Conservation (phyloP, 2,113 vertebrate species). For the Leptobrachium leishanense region DNA sequence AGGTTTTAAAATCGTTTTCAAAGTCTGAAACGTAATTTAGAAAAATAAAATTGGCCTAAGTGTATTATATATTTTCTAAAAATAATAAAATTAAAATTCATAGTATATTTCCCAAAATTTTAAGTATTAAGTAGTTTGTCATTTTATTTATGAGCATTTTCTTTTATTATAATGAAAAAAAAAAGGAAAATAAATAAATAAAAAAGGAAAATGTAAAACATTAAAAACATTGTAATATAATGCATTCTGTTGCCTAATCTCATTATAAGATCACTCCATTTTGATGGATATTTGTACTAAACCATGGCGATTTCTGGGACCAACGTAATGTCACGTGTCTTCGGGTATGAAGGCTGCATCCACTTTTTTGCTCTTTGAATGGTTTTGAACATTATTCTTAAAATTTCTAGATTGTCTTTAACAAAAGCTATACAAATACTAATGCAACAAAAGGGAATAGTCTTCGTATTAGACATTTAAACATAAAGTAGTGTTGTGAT, state of each 20-base stretch:
- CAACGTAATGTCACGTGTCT: not conserved
- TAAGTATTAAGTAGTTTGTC: not conserved
- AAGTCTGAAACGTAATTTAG: not conserved
- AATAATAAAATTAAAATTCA: not conserved
- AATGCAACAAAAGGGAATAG: too few species aligned
- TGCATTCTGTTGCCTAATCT: not conserved
- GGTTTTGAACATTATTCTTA: not conserved
- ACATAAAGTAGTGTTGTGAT: too few species aligned
- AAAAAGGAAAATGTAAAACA: not conserved
- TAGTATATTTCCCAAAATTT: not conserved
- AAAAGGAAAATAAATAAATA: too few species aligned
- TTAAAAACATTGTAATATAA: not conserved
- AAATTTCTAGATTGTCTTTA: not conserved
- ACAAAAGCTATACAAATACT: too few species aligned
- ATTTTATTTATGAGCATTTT: not conserved
- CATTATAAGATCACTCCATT: too few species aligned
- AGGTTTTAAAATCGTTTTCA: not conserved
- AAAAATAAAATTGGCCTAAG: not conserved
- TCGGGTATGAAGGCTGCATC: not conserved
- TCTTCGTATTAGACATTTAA: too few species aligned
- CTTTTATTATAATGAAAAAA: not conserved
- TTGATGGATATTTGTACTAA: not conserved
- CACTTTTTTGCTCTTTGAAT: not conserved
- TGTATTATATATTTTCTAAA: too few species aligned
- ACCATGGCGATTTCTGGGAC: not conserved